phyloP scores from a whole-genome alignment of 1,140 invertebrate species.

The Calliphora vicina region DNA sequence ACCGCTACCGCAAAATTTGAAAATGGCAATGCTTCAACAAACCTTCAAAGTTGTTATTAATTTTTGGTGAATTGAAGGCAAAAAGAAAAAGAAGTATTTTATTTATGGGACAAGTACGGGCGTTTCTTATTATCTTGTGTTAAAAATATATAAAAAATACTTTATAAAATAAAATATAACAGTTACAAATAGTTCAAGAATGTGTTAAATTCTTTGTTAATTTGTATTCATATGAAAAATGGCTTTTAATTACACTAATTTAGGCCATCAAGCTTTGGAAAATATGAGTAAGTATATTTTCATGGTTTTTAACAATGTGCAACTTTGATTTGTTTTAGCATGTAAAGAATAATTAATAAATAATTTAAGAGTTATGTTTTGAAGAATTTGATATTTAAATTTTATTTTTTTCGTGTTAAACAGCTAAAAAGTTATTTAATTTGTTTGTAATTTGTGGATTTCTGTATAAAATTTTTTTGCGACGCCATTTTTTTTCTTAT shows the following conservation, averaged over 20 bases:
- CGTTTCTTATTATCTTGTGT: neutral
- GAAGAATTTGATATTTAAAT: too few relatives aligned
- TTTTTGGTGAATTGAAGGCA: neutral
- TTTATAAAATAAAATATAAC: neutral
- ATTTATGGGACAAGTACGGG: too few relatives aligned
- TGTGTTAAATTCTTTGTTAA: neutral
- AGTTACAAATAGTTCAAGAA: neutral
- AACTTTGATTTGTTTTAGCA: neutral
- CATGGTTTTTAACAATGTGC: neutral
- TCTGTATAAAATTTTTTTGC: neutral
- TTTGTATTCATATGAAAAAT: conserved; percentile 23
- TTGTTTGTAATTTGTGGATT: neutral
- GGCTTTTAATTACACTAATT: conserved; percentile 52
- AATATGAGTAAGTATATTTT: conserved; percentile 54
- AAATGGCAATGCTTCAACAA: too few relatives aligned
- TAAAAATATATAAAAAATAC: neutral
- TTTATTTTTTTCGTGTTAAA: too few relatives aligned
- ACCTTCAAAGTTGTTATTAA: neutral
- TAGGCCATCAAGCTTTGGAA: conserved; percentile 41
- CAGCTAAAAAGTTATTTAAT: too few relatives aligned
- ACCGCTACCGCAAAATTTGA: too few relatives aligned
- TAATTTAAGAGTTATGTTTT: neutral
- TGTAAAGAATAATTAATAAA: neutral
- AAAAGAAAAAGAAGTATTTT: neutral
- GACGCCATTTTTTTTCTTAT: neutral